Evolutionary conservation across 1,140 invertebrate genomes (phyloP), one percentile per base, ranked within the genome.

Genomic region (Drosophila nebulosa): DNA sequence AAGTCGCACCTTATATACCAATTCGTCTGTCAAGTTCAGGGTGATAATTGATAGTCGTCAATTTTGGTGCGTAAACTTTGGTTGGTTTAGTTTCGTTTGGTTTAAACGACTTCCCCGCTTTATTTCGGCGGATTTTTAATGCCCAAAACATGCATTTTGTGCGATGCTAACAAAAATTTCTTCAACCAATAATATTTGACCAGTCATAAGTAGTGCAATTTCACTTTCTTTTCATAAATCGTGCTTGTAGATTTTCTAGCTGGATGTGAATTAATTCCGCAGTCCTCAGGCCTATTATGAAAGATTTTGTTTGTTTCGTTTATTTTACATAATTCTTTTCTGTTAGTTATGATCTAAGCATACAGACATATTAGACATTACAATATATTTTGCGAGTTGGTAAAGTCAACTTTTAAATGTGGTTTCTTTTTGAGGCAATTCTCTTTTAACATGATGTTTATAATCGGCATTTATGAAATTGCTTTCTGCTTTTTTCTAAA

Each of bases 191-290:
- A 21, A 46, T 46, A 46, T 46, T 46, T 46, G 14, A 46, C 18
- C 10, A 21, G 6, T 55, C 27, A 30, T 9, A 86, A 69, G 70
- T 83, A 22, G 71, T 80, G 75, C 75, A 88, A 88, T 88, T 88
- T 88, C 83, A 89, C 81, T 86, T 86, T 86, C 84, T 53, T 60
- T 60, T 21, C 56, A 60, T 66, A 64, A 86, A 64, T 85, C 81
- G 81, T 85, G 81, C 64, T 66, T 59, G 5, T 39, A 58, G 60
- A 16, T 53, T 79, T 77, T 80, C 79, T 69, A 69, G 57, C 10
- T 46, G 18, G 1, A 46, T 46, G 39, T 46, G 18, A 46, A 46
- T 46, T 46, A 10, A 46, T 21, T 46, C 39, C 39, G 39, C 39
- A 21, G 5, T 21, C 39, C n/a, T n/a, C n/a, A n/a, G 18, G 1